Conservation (phyloP, 2,888 invertebrate species). For the Sesia apiformis region DNA sequence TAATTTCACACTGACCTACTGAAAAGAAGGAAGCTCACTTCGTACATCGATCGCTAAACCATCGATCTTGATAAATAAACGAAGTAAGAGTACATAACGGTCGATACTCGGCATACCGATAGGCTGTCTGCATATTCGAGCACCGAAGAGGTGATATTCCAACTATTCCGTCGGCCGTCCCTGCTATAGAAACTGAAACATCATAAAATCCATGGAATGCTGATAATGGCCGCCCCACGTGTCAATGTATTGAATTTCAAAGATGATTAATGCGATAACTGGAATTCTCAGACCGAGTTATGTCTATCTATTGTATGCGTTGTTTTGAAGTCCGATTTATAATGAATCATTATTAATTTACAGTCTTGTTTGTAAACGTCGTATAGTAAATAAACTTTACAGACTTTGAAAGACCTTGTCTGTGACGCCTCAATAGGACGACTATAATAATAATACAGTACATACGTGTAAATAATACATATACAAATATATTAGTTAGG, state of each 20-base stretch:
- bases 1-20: no score
- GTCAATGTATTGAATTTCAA: slow-evolving; percentile 71
- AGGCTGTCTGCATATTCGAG: slow-evolving; percentile 58
- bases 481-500: no score
- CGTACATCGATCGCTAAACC: no score
- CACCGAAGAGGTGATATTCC: slow-evolving; percentile 53
- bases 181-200: slow-evolving; percentile 52
- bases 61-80: no score
- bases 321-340: slow-evolving; percentile 8
- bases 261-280: slow-evolving; percentile 66
- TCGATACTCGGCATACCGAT: slow-evolving; percentile 45
- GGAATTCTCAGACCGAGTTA: slow-evolving; percentile 39
- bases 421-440: no score
- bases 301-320: slow-evolving; percentile 23
- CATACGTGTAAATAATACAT: no score
- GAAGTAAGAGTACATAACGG: slow-evolving; percentile 9
- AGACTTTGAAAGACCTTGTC: no score
- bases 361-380: no score
- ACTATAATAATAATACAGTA: no score
- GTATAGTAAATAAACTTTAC: no score
- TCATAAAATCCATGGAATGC: slow-evolving; percentile 55
- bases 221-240: slow-evolving; percentile 40
- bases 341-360: not conserved
- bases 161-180: slow-evolving; percentile 38
- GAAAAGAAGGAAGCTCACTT: no score